Evolutionary conservation across 2,113 vertebrate genomes (phyloP).

Genomic region (Xenopus borealis): DNA sequence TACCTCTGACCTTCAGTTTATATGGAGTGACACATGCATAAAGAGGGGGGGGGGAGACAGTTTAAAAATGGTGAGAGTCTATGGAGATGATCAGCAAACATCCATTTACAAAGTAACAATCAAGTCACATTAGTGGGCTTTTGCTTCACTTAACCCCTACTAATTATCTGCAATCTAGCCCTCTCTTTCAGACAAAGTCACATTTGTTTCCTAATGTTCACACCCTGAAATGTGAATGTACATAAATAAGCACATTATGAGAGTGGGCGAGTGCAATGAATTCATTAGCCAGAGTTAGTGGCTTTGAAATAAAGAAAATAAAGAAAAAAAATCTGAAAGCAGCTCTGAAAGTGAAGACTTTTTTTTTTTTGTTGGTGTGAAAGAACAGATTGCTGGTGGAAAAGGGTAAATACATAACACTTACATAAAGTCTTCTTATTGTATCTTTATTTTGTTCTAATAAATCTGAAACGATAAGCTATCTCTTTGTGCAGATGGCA

Average conservation of each 20-base stretch:
- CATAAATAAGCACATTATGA: constrained; percentile 3
- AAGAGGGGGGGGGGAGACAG: background rate
- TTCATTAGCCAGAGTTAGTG: constrained; percentile 2
- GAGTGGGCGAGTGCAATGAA: background rate
- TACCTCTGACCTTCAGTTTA: constrained; percentile 35
- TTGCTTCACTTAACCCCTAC: constrained; percentile 5
- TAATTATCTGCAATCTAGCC: constrained; percentile 28
- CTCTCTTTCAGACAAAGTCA: background rate
- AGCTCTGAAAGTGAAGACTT: too few relatives aligned
- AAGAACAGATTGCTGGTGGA: too few relatives aligned
- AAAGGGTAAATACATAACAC: too few relatives aligned
- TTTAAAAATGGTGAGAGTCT: constrained; percentile 9
- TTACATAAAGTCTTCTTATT: too few relatives aligned
- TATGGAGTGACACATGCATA: background rate
- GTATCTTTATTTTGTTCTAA: too few relatives aligned
- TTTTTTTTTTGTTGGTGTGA: too few relatives aligned
- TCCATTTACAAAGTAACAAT: constrained; percentile 25
- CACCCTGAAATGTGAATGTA: constrained; percentile 9
- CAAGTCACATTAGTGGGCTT: constrained; percentile 20
- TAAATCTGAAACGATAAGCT: too few relatives aligned
- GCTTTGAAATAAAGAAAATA: background rate
- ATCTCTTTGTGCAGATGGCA: too few relatives aligned
- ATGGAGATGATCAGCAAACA: constrained; percentile 15
- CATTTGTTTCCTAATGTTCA: background rate
- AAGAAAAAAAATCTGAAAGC: background rate